A percentile compares a stretch with the other conserved stretches of the same genome.
Evolutionary conservation across 2,888 invertebrate species (phyloP).

Genomic region (Agonopterix heracliana): DNA sequence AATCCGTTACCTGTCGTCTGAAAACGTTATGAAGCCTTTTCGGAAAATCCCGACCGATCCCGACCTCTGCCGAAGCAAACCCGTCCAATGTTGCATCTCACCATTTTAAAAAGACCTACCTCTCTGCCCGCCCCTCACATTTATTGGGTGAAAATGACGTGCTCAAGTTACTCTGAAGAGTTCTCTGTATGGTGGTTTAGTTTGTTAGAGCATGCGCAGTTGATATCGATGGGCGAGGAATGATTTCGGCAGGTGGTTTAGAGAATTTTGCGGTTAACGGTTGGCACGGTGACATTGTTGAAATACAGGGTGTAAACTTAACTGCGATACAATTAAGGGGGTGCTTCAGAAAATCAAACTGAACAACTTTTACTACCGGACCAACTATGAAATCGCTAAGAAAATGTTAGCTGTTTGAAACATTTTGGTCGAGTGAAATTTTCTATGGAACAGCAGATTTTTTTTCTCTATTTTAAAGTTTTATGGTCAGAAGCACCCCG

Average conservation of each 20-base stretch:
- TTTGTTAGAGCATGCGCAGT: conserved; percentile 40
- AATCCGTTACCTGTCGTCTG: no score
- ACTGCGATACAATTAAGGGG: no score
- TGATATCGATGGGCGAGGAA: conserved; percentile 23
- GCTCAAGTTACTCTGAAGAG: conserved; percentile 21
- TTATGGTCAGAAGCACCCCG: no score
- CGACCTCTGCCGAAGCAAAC: conserved; percentile 23
- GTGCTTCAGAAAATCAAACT: no score
- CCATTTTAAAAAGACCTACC: conserved; percentile 28
- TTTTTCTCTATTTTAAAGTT: no score
- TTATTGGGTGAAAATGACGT: conserved; percentile 24
- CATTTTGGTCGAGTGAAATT: no score
- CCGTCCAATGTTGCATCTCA: conserved; percentile 33
- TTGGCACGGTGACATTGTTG: background rate
- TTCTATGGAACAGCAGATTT: no score
- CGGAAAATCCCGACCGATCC: conserved; percentile 31
- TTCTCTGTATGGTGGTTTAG: conserved; percentile 26
- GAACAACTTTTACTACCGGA: no score
- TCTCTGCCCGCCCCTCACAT: conserved; percentile 16
- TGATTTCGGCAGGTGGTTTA: conserved; percentile 8
- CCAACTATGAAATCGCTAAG: no score
- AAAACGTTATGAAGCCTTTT: conserved; percentile 9
- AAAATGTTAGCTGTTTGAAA: no score
- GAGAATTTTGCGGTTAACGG: background rate
- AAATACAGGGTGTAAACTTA: no score